phyloP scores from a whole-genome alignment of 1,140 invertebrate species.

The Apis dorsata region DNA sequence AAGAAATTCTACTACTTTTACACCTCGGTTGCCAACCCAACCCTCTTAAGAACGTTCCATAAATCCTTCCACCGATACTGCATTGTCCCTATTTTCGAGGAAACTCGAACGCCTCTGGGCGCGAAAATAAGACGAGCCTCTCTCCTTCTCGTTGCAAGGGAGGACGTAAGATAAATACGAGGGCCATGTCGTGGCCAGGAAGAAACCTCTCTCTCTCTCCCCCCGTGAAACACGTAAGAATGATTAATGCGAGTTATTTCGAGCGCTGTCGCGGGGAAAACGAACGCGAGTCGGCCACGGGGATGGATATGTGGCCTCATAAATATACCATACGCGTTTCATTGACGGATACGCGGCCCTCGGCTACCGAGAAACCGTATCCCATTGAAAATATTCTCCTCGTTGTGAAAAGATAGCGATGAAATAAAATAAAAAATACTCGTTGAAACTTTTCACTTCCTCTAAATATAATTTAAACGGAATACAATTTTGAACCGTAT shows the following conservation, averaged over 20 bases:
- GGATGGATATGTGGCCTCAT: constrained; percentile 38
- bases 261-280: constrained; percentile 11
- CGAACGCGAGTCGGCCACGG: constrained; percentile 11
- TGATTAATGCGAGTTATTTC: constrained; percentile 47
- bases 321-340: constrained; percentile 37
- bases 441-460: too few relatives aligned
- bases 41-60: not conserved
- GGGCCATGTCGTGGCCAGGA: not conserved
- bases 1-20: not conserved
- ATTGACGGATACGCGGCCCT: constrained; percentile 32
- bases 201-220: not conserved
- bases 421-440: too few relatives aligned
- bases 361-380: not conserved
- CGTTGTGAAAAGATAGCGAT: too few relatives aligned
- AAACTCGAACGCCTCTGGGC: not conserved
- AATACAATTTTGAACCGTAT: too few relatives aligned
- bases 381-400: not conserved
- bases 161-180: constrained; percentile 17
- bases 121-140: constrained; percentile 3
- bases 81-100: not conserved
- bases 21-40: too few relatives aligned
- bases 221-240: constrained; percentile 14
- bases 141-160: too few relatives aligned
- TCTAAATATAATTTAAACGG: too few relatives aligned
- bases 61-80: not conserved